phyloP scores from a whole-genome alignment of 2,113 vertebrate species.

The Chascanopsetta lugubris region DNA sequence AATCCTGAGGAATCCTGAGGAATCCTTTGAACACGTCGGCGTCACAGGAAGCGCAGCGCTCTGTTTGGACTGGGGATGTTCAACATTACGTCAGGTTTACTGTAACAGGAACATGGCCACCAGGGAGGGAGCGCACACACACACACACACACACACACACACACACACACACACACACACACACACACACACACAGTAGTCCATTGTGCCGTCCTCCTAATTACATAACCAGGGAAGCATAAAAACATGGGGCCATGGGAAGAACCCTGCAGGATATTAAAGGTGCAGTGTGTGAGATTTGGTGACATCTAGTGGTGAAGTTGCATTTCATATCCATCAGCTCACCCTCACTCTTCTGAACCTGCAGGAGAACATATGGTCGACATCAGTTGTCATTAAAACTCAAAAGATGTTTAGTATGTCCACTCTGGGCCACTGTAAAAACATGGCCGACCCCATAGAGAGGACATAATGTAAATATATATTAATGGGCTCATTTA shows the following conservation, averaged over 20 bases:
- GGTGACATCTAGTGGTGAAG: too few relatives aligned
- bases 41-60: constrained; percentile 53
- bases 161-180: constrained; percentile 14
- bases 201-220: constrained; percentile 71
- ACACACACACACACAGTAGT: constrained; percentile 62
- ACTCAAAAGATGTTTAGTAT: too few relatives aligned
- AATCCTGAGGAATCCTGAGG: too few relatives aligned
- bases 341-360: constrained; percentile 60
- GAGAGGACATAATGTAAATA: too few relatives aligned
- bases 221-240: constrained; percentile 73
- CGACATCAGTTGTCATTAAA: too few relatives aligned
- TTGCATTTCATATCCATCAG: too few relatives aligned
- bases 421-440: too few relatives aligned
- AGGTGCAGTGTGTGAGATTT: too few relatives aligned
- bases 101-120: constrained; percentile 75
- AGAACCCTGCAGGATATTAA: constrained; percentile 65
- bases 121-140: constrained; percentile 31
- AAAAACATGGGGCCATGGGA: constrained; percentile 62
- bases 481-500: too few relatives aligned
- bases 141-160: constrained; percentile 9
- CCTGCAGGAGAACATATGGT: constrained; percentile 48
- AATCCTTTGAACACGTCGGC: constrained; percentile 67
- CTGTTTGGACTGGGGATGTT: constrained; percentile 65
- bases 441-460: too few relatives aligned
- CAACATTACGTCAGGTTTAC: constrained; percentile 80